Base-by-base conservation (phyloP, 2,113 vertebrate species). In the Dendrocopos noguchii region DNA sequence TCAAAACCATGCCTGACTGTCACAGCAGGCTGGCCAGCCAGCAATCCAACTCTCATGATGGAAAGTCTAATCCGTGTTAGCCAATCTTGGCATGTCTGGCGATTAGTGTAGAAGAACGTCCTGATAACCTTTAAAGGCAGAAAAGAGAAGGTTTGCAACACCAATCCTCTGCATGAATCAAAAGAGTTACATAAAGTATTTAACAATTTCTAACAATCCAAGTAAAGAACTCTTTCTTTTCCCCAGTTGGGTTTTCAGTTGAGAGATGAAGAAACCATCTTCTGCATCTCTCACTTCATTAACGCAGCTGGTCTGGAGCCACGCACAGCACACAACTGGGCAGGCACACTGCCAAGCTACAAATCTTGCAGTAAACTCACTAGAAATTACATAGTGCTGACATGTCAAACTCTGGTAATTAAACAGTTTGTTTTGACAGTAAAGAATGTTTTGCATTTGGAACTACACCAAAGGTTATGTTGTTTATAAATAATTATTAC, bases 51-150 rank as follows among this genome's bases (percentile, higher is more conserved):
- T 29, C 99, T 98, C 99, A 99, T 99, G 91, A 99, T 98, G 29
- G 99, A 99, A 85, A 99, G 98, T 60, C 99, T 98, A 77, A 99
- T 99, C 66, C 99, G 98, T 0, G 99, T 99, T 78, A 99, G 97
- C 99, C 99, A 99, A 91, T 99, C 99, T 72, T 99, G 99, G 92
- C 99, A 99, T 0, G 99, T 99, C 96, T 99, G 99, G 25, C 99
- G 98, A 92, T 99, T 99, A 10, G 99, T 99, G 64, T 99, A 99
- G 91, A 99, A 99, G 96, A 99, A 99, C 0, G 99, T 99, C 89
- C 99, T 98, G 93, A 99, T 99, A 64, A 99, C 99, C 99, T 99
- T 95, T 42, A 73, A 89, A 33, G 81, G 94, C n/a, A 84, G 68
- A 79, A 74, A 57, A 64, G 10, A 3, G 4, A 46, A 31, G 22